Evolutionary conservation across 2,797 vertebrate species (phyloP).

Genomic region (Gambusia yucatana): DNA sequence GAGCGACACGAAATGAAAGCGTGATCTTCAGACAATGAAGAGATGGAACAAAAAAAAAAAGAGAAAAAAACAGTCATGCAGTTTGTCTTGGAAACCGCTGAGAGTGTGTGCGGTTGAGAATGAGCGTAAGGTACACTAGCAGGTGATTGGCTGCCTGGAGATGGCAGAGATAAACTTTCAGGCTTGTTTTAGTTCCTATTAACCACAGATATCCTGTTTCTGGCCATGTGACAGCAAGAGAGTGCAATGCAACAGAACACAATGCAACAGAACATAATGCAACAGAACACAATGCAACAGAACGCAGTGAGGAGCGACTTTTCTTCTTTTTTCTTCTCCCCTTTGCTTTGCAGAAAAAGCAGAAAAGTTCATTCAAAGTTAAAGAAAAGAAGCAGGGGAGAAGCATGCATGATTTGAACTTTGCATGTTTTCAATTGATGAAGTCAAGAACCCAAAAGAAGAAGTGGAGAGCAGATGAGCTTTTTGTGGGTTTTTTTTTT

Average conservation of each 20-base stretch:
- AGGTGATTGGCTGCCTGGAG: conserved; percentile 85
- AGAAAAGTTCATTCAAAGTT: background rate
- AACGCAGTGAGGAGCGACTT: conserved; percentile 34
- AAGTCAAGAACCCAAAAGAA: background rate
- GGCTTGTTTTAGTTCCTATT: conserved; percentile 79
- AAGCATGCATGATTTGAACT: background rate
- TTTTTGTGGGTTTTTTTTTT: conserved; percentile 28
- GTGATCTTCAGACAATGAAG: conserved; percentile 27
- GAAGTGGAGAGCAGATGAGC: conserved; percentile 1
- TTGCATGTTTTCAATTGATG: background rate
- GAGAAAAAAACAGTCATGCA: conserved; percentile 41
- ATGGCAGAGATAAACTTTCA: conserved; percentile 77
- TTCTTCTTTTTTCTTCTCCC: conserved; percentile 15
- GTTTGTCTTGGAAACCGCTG: conserved; percentile 78
- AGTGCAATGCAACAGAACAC: conserved; percentile 44
- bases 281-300: conserved; percentile 37
- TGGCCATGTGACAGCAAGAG: conserved; percentile 70
- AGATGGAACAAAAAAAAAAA: conserved; percentile 47
- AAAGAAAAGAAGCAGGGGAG: conserved; percentile 3
- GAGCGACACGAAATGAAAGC: conserved; percentile 20
- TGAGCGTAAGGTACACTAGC: conserved; percentile 78
- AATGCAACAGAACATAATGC: conserved; percentile 34
- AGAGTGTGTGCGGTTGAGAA: conserved; percentile 76
- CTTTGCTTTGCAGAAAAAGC: conserved; percentile 23
- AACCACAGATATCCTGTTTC: conserved; percentile 86